Conservation (phyloP, 2,888 invertebrate species). For the Caenorhabditis becei region DNA sequence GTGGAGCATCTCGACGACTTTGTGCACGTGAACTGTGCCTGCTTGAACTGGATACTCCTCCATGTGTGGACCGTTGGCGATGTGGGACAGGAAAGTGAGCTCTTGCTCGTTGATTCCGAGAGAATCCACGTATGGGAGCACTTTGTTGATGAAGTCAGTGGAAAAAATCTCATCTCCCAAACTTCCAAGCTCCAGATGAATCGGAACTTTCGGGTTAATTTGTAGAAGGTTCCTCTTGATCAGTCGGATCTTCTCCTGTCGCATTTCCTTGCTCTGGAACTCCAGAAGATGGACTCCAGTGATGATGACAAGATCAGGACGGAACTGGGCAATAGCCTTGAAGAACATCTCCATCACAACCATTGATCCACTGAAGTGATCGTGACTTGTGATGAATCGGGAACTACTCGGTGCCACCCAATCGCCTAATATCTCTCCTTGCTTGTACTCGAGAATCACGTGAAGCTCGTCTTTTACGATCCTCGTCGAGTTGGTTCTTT, state of each 20-base stretch:
- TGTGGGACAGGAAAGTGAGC: constrained; percentile 82
- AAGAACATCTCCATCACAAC: constrained; percentile 83
- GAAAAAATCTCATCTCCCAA: constrained; percentile 82
- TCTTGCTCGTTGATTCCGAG: constrained; percentile 84
- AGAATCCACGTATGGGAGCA: constrained; percentile 82
- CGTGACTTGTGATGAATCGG: constrained; percentile 83
- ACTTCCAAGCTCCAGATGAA: constrained; percentile 83
- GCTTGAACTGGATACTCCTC: constrained; percentile 78
- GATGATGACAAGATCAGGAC: constrained; percentile 83
- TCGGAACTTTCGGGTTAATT: constrained; percentile 81
- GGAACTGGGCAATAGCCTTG: constrained; percentile 79
- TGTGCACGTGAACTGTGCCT: constrained; percentile 82
- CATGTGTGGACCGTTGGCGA: constrained; percentile 82
- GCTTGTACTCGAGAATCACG: constrained; percentile 83
- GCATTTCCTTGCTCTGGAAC: constrained; percentile 80
- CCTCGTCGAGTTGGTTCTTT: constrained; percentile 81
- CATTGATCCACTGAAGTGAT: constrained; percentile 81
- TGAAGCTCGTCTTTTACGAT: constrained; percentile 83
- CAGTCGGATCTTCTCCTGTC: constrained; percentile 80
- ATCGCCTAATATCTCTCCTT: constrained; percentile 82
- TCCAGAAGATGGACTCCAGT: constrained; percentile 83
- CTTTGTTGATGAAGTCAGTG: constrained; percentile 82
- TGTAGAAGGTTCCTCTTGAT: constrained; percentile 81
- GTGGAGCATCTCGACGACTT: constrained; percentile 83
- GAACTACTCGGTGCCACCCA: constrained; percentile 82